Percentiles rank a stretch among this genome's conserved stretches.
These are phyloP conservation scores for Bubo bubo DNA, from an alignment of 2,113 vertebrate species.

Conservation along the genomic window DNA sequence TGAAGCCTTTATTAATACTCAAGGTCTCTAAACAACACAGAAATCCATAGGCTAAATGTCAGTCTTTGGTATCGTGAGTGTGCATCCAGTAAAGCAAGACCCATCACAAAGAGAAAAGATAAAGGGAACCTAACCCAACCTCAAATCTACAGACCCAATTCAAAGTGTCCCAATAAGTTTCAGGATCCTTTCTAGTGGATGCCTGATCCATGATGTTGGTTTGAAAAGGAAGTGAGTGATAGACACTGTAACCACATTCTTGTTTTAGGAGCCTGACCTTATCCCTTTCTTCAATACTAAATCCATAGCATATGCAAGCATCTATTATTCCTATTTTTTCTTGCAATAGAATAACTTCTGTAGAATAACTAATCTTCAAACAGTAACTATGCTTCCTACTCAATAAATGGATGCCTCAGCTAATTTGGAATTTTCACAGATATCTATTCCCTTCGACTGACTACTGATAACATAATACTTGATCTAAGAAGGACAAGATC, in stretches of 20 bases:
- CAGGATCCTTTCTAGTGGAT: not conserved
- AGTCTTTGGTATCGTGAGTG: not conserved
- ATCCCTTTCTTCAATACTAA: not conserved
- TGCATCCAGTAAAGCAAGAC: not conserved
- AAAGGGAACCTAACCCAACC: not conserved
- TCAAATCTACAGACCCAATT: not conserved
- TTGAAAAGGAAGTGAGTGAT: not conserved
- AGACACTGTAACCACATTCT: not conserved
- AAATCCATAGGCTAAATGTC: not conserved
- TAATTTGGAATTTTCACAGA: not conserved
- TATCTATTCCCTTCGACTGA: accelerated
- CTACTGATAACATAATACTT: not conserved
- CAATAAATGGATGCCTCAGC: not conserved
- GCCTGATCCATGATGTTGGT: not conserved
- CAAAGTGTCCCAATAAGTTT: not conserved
- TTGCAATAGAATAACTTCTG: not conserved
- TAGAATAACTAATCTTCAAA: not conserved
- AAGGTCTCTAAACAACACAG: not conserved
- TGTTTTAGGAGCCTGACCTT: not conserved
- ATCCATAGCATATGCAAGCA: not conserved
- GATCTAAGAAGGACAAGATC: not conserved
- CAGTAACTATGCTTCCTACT: not conserved
- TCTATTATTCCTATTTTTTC: not conserved
- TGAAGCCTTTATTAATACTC: not conserved
- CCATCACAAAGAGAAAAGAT: not conserved